Evolutionary conservation across 1,140 invertebrate genomes (phyloP).

Genomic region (Muscidifurax raptorellus): DNA sequence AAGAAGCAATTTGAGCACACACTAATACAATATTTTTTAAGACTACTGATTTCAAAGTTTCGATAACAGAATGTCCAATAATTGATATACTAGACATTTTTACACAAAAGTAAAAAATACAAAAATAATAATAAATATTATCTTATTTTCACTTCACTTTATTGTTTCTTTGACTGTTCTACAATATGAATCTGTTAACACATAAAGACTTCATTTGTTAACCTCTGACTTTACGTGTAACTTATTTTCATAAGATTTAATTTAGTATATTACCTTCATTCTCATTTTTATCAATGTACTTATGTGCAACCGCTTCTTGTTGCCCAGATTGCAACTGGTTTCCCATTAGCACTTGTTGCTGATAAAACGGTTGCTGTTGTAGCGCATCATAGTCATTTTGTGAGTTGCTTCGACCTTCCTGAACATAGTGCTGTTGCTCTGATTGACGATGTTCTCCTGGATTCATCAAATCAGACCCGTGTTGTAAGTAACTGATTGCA

Average conservation of each 20-base stretch:
- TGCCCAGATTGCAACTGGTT: slow-evolving; percentile 67
- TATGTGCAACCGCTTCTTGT: slow-evolving; percentile 63
- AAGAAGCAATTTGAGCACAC: too few relatives aligned
- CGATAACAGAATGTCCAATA: too few relatives aligned
- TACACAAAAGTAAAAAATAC: too few relatives aligned
- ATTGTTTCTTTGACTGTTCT: too few relatives aligned
- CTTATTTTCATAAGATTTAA: not conserved
- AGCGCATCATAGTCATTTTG: slow-evolving; percentile 55
- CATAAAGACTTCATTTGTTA: too few relatives aligned
- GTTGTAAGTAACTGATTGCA: slow-evolving; percentile 52
- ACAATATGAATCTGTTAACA: too few relatives aligned
- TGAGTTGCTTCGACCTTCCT: slow-evolving; percentile 45
- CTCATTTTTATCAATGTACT: slow-evolving; percentile 54
- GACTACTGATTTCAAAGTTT: too few relatives aligned
- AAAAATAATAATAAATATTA: not conserved
- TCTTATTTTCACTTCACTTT: too few relatives aligned
- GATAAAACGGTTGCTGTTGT: slow-evolving; percentile 60
- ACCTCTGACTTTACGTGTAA: too few relatives aligned
- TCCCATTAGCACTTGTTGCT: slow-evolving; percentile 64
- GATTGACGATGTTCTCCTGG: slow-evolving; percentile 47
- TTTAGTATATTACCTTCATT: slow-evolving; percentile 60
- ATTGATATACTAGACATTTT: too few relatives aligned
- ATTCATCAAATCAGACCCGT: not conserved
- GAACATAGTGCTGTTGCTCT: slow-evolving; percentile 45
- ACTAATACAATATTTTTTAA: too few relatives aligned